Conservation (phyloP, 2,888 invertebrate species). For the Crepidodera aurea region DNA sequence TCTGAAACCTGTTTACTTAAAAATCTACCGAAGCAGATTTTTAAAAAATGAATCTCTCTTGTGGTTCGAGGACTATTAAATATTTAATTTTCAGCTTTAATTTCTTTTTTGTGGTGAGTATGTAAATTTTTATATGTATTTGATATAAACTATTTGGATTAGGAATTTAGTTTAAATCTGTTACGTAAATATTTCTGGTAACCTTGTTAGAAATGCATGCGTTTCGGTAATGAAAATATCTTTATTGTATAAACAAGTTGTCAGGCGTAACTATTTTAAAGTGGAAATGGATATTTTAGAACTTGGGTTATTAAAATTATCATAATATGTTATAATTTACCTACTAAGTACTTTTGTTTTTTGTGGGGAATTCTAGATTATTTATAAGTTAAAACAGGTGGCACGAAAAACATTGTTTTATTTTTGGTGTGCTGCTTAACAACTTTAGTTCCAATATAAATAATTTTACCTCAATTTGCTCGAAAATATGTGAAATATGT, state of each 20-base stretch:
- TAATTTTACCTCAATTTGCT: no score
- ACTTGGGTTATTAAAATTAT: not conserved
- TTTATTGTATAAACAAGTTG: slow-evolving; percentile 2
- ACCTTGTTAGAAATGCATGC: slow-evolving; percentile 1
- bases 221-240: not conserved
- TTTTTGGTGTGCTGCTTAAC: no score
- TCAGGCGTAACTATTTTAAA: not conserved
- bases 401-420: no score
- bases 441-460: no score
- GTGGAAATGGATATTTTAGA: not conserved
- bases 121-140: not conserved
- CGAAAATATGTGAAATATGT: no score
- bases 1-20: slow-evolving; percentile 24
- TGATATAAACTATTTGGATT: not conserved
- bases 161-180: not conserved
- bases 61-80: slow-evolving; percentile 71
- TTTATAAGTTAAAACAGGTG: no score
- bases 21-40: not conserved
- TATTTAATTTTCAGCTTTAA: slow-evolving; percentile 88
- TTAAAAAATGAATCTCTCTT: slow-evolving; percentile 52
- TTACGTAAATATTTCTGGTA: slow-evolving; percentile 3
- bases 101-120: slow-evolving; percentile 84
- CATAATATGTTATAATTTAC: not conserved
- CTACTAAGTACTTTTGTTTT: no score
- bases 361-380: no score